Percentiles rank a stretch among this genome's conserved stretches.
These are phyloP conservation scores for Heliconius melpomene DNA, from an alignment of 1,140 invertebrate species.

Conservation along the genomic window DNA sequence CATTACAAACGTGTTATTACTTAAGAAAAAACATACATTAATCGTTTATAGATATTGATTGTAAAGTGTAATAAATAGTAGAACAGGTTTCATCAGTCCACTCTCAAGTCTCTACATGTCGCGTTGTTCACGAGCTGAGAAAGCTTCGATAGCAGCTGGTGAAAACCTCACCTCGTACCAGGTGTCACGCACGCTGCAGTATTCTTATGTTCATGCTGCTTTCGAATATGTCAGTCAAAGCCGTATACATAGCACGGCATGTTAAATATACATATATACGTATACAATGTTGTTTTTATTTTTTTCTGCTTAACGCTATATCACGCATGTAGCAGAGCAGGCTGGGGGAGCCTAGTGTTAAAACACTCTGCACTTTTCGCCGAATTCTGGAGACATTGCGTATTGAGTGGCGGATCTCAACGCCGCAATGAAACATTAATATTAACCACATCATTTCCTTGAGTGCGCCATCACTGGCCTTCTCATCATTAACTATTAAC, in stretches of 20 bases:
- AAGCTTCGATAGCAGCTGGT: constrained; percentile 66
- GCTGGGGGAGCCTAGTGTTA: no score
- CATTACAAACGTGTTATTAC: no score
- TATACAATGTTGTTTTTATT: background rate
- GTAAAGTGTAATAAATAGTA: constrained; percentile 22
- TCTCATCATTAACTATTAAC: background rate
- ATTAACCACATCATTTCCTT: no score
- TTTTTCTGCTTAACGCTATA: no score
- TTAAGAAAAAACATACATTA: no score
- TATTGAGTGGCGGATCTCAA: no score
- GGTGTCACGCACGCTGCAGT: constrained; percentile 63
- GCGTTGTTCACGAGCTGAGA: constrained; percentile 53
- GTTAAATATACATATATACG: background rate
- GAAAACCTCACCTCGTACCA: constrained; percentile 65
- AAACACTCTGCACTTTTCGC: no score
- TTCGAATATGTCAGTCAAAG: constrained; percentile 50
- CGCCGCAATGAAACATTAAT: no score
- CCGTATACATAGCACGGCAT: background rate
- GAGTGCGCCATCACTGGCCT: background rate
- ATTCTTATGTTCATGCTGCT: constrained; percentile 44
- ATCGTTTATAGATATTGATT: background rate
- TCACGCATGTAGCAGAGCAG: no score
- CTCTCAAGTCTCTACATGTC: constrained; percentile 43
- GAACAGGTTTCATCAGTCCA: constrained; percentile 28
- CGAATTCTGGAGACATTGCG: no score